A percentile compares a stretch with the other conserved stretches of the same genome.
Conservation (phyloP, 1,140 invertebrate species). For the Tribolium castaneum region DNA sequence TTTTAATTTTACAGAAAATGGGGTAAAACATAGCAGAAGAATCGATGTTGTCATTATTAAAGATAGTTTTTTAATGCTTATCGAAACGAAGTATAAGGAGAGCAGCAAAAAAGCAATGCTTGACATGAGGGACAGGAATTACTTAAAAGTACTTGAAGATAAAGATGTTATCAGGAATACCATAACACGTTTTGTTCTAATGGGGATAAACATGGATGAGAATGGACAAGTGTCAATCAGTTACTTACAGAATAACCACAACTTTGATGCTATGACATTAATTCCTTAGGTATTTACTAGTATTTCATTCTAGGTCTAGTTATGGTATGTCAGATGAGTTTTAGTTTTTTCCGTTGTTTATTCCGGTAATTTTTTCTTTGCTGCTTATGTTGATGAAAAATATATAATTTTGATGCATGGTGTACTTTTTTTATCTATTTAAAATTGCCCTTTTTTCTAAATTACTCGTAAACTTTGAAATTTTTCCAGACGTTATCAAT, state of each 20-base stretch:
- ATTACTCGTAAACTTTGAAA: too few species aligned
- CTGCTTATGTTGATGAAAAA: too few species aligned
- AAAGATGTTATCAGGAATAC: constrained; percentile 3
- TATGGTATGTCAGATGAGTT: background rate
- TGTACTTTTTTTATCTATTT: too few species aligned
- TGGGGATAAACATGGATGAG: constrained; percentile 36
- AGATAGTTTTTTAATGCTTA: background rate
- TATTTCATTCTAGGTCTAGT: too few species aligned
- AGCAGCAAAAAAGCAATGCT: constrained; percentile 7
- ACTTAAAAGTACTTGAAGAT: constrained; percentile 4
- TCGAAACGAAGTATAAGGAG: background rate
- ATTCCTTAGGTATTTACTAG: too few species aligned
- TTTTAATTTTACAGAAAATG: background rate
- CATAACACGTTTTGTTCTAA: constrained; percentile 22
- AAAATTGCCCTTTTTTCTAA: too few species aligned
- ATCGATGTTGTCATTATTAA: background rate
- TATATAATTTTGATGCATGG: too few species aligned
- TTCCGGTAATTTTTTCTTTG: too few species aligned
- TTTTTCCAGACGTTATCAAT: too few species aligned
- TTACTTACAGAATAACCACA: constrained; percentile 26
- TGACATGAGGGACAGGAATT: background rate
- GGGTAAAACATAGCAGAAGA: background rate
- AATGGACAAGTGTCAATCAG: constrained; percentile 34
- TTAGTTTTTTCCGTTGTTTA: too few species aligned
- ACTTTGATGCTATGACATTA: constrained; percentile 35